Conservation (phyloP, 2,797 vertebrate species). For the Sandelia bainsii region DNA sequence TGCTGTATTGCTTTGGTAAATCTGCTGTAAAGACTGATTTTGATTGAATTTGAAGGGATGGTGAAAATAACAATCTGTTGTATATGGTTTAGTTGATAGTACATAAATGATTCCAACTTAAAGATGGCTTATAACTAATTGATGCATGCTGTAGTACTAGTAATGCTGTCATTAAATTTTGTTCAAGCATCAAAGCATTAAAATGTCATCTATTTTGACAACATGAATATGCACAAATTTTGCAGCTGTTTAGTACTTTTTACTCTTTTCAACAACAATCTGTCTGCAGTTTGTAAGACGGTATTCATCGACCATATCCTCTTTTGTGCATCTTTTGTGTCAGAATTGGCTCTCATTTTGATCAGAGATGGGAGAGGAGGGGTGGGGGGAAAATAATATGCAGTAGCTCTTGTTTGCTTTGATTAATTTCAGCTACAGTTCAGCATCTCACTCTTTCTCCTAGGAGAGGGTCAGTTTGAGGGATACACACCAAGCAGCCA, state of each 20-base stretch:
- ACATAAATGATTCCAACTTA: background rate
- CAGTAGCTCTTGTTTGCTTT: constrained; percentile 34
- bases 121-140: constrained; percentile 7
- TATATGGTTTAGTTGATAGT: background rate
- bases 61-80: background rate
- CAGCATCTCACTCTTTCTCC: constrained; percentile 14
- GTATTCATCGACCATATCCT: constrained; percentile 19
- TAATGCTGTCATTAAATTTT: background rate
- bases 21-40: constrained; percentile 50
- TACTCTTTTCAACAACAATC: constrained; percentile 8
- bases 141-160: background rate
- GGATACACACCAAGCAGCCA: constrained; percentile 35
- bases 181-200: background rate
- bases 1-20: constrained; percentile 54
- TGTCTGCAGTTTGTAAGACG: constrained; percentile 21
- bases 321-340: constrained; percentile 34
- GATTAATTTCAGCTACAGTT: constrained; percentile 31
- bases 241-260: constrained; percentile 13
- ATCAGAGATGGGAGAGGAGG: constrained; percentile 28
- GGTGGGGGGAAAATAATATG: background rate
- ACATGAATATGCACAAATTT: constrained; percentile 11
- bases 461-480: constrained; percentile 39
- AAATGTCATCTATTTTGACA: constrained; percentile 10
- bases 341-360: constrained; percentile 38
- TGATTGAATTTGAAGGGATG: constrained; percentile 30